Conservation (phyloP, 2,113 vertebrate genomes). For the Nothocercus julius region DNA sequence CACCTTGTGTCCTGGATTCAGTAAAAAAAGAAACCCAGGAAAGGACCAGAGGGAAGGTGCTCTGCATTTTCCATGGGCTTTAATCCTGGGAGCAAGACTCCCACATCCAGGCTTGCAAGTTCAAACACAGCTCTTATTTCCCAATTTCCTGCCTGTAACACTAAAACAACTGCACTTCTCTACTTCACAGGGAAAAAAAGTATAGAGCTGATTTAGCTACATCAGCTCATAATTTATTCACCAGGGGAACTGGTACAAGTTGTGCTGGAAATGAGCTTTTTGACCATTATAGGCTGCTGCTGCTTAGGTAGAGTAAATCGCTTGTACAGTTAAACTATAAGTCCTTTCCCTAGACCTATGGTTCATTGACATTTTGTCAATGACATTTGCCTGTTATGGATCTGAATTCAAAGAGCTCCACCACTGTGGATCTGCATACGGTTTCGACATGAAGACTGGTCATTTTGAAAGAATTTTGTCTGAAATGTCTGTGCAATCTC, state of each 20-base stretch:
- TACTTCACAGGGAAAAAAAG: not conserved
- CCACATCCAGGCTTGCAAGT: not conserved
- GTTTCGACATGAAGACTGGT: constrained; percentile 9
- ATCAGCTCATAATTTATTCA: not conserved
- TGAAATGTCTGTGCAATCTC: constrained; percentile 11
- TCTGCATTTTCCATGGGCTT: not conserved
- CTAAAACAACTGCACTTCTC: not conserved
- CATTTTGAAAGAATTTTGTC: constrained; percentile 32
- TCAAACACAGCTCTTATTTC: not conserved
- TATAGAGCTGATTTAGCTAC: not conserved
- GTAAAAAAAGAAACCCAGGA: not conserved
- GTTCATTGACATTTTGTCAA: not conserved
- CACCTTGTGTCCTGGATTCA: not conserved
- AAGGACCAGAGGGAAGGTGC: fast-evolving
- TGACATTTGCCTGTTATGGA: not conserved
- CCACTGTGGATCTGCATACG: not conserved
- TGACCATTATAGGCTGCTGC: not conserved
- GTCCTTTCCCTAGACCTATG: not conserved
- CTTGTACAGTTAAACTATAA: not conserved
- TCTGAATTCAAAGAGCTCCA: constrained; percentile 4
- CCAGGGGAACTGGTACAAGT: not conserved
- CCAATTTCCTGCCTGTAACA: not conserved
- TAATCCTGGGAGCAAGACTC: not conserved
- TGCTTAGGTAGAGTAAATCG: not conserved
- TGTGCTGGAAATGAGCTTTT: not conserved